Conservation (phyloP, 2,113 vertebrate genomes). For the Caretta caretta region DNA sequence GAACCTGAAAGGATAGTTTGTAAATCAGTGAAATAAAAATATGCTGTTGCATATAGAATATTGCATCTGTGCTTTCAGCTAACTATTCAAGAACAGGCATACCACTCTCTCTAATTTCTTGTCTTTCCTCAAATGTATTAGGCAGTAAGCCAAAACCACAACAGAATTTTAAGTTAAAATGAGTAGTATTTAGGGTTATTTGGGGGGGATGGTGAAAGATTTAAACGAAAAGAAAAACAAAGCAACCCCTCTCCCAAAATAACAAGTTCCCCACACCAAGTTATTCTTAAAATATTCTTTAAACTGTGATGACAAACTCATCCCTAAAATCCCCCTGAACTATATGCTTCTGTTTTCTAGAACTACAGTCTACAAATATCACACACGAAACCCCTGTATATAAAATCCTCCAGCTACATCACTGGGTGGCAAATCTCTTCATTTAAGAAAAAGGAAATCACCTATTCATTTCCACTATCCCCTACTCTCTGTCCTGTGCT, state of each 20-base stretch:
- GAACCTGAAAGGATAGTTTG: background rate
- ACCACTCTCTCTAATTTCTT: fast-evolving
- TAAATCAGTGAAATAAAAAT: slow-evolving; percentile 17
- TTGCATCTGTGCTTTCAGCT: background rate
- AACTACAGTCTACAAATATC: background rate
- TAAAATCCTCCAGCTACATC: background rate
- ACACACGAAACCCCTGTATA: background rate
- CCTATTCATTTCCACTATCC: background rate
- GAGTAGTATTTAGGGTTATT: fast-evolving
- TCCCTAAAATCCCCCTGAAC: background rate
- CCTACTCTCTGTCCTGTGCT: background rate
- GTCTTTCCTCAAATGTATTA: background rate
- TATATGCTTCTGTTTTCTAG: background rate
- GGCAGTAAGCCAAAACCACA: background rate
- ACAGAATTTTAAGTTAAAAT: fast-evolving
- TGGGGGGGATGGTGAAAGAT: background rate
- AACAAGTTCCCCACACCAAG: background rate
- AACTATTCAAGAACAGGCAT: background rate
- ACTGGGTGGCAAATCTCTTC: background rate
- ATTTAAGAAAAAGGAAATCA: background rate
- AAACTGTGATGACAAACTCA: background rate
- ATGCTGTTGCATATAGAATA: background rate
- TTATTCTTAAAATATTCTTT: background rate
- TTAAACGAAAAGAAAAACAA: background rate
- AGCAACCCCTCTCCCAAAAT: background rate